Base-by-base conservation (phyloP, 2,888 invertebrate genomes). In the Diarsia rubi region DNA sequence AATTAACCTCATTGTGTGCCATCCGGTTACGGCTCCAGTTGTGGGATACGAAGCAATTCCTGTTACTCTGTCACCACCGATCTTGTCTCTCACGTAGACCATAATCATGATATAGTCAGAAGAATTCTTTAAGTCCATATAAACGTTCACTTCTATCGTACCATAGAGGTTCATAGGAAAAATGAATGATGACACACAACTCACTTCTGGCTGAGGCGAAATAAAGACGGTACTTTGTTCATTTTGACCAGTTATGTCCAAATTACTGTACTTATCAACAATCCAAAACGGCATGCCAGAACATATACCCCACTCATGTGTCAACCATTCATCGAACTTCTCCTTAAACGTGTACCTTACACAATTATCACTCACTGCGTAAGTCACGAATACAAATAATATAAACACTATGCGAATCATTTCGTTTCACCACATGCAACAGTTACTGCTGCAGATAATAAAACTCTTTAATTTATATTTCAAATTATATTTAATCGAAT, bases 341-440 rank as follows among this genome's bases (percentile, higher is more conserved):
- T 90, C 85, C 73, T 91, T 91, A 69, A 94, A 93, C 52, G 90
- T 72, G n/a, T 81, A 64, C 54, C 83, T 87, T 21, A 90, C 87
- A 82, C 94, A 94, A 27, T 82, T 71, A n/a, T 92, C 89, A 81
- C 90, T 80, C 31, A 74, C 62, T 66, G 86, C 91, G 78, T 77
- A 69, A 31, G 83, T 73, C 74, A 87, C 75, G 31, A 82, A 69
- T 37, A 81, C 71, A 64, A 83, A 68, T n/a, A 83, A 64, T 63
- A 89, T 70, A 62, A 86, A 70, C 21, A 88, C 68, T 44, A 81
- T 70, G 49, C 77, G 73, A 68, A 84, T 72, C 86, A 89, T 90
- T 84, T 81, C 69, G 63, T 44, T 79, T 31, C 59, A 24, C 67
- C 64, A 76, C 78, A 73, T 78, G 76, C 66, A 82, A 59, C 64